A percentile compares a stretch with the other conserved stretches of the same genome.
Evolutionary conservation across 2,113 vertebrate species (phyloP).

Genomic region (Scatophagus argus): DNA sequence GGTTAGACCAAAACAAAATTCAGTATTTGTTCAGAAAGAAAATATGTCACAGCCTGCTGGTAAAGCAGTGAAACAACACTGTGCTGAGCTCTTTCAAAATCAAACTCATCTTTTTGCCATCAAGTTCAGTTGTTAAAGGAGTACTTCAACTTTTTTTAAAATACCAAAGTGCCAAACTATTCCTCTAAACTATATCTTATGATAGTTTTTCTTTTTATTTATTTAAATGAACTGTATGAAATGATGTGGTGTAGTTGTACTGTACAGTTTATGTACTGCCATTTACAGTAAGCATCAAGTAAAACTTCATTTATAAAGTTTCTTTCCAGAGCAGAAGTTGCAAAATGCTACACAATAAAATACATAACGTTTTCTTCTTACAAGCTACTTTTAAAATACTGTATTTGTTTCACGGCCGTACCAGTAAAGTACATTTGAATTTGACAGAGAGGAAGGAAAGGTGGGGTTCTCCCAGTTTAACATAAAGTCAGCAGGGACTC

Average conservation of each 20-base stretch:
- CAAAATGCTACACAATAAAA: not conserved
- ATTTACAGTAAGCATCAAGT: no score
- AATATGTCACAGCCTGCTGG: not conserved
- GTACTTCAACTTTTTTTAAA: not conserved
- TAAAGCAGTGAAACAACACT: not conserved
- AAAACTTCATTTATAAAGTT: not conserved
- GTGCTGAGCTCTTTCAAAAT: not conserved
- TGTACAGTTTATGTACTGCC: no score
- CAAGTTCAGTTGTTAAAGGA: not conserved
- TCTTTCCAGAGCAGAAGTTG: not conserved
- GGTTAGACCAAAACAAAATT: not conserved
- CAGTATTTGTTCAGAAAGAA: not conserved
- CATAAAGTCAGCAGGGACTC: slow-evolving; percentile 39
- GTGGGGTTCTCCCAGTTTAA: not conserved
- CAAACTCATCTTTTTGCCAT: not conserved
- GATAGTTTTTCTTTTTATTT: no score
- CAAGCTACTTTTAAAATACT: not conserved
- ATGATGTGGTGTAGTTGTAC: no score
- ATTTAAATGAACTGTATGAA: no score
- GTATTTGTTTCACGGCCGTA: not conserved
- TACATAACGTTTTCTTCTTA: not conserved
- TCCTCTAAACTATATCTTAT: no score
- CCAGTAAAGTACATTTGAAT: not conserved
- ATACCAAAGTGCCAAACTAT: no score
- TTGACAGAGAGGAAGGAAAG: accelerated